Percentiles rank a stretch among this genome's conserved stretches.
Evolutionary conservation across 2,113 vertebrate species (phyloP).

Genomic region (Gallinago media): DNA sequence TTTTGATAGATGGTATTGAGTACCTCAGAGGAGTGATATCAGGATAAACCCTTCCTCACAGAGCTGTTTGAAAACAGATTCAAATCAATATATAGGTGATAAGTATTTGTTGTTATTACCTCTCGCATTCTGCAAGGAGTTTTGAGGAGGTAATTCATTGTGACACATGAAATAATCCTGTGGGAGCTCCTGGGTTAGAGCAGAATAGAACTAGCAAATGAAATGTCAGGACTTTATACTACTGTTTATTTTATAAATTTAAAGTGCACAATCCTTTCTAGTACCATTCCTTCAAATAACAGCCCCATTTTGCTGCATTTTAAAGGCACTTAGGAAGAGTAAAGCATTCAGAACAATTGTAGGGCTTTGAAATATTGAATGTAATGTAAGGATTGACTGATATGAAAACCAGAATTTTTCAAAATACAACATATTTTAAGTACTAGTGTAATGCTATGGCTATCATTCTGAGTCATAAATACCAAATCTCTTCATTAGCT

Average conservation of each 20-base stretch:
- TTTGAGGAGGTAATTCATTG: slow-evolving; percentile 20
- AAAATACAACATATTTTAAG: background rate
- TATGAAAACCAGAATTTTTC: background rate
- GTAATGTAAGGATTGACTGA: background rate
- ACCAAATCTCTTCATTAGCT: background rate
- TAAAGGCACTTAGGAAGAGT: background rate
- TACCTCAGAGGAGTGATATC: background rate
- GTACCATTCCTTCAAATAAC: background rate
- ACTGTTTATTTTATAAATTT: slow-evolving; percentile 54
- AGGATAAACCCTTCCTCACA: slow-evolving; percentile 1
- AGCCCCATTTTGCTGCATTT: background rate
- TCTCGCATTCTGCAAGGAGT: background rate
- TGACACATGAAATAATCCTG: background rate
- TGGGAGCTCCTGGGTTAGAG: background rate
- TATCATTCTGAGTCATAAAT: background rate
- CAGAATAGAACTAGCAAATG: slow-evolving; percentile 52
- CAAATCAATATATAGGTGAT: slow-evolving; percentile 29
- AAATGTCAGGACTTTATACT: slow-evolving; percentile 49
- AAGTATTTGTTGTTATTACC: slow-evolving; percentile 45
- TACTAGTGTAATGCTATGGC: background rate
- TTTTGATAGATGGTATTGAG: background rate
- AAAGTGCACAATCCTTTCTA: background rate
- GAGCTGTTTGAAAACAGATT: slow-evolving; percentile 19
- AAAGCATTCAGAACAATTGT: background rate
- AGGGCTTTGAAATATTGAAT: background rate